A percentile compares a stretch with the other conserved stretches of the same genome.
These are phyloP conservation scores for Tragelaphus eurycerus DNA, from an alignment of 2,797 vertebrate genomes.

Conservation along the genomic window DNA sequence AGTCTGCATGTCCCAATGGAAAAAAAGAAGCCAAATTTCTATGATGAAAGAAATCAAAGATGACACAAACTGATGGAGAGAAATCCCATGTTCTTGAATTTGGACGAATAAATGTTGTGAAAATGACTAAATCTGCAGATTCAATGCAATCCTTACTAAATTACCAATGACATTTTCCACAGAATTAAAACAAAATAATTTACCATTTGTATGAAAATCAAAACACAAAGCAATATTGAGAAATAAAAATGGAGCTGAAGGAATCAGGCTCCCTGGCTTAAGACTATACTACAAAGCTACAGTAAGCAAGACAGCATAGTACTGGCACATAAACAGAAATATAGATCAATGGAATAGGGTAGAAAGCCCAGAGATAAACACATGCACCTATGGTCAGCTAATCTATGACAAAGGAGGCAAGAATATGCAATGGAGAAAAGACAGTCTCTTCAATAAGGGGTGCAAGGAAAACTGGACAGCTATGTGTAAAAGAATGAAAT, in stretches of 20 bases:
- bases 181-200: not conserved
- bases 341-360: not conserved
- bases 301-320: not conserved
- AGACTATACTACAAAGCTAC: not conserved
- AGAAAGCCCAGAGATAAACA: too few species aligned
- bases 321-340: not conserved
- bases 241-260: not conserved
- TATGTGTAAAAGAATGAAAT: too few species aligned
- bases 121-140: not conserved
- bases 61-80: not conserved
- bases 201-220: not conserved
- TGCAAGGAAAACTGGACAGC: too few species aligned
- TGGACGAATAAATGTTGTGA: not conserved
- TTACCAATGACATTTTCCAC: not conserved
- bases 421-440: too few species aligned
- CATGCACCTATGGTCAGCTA: too few species aligned
- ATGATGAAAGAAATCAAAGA: not conserved
- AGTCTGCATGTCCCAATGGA: too few species aligned
- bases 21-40: not conserved
- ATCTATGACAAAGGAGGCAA: too few species aligned
- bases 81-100: not conserved
- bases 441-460: too few species aligned
- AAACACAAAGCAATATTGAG: not conserved
- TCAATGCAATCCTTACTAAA: not conserved
- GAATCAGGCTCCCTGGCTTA: not conserved